Evolutionary conservation across 2,797 vertebrate species (phyloP).

Genomic region (Odontamblyopus lacepedii): DNA sequence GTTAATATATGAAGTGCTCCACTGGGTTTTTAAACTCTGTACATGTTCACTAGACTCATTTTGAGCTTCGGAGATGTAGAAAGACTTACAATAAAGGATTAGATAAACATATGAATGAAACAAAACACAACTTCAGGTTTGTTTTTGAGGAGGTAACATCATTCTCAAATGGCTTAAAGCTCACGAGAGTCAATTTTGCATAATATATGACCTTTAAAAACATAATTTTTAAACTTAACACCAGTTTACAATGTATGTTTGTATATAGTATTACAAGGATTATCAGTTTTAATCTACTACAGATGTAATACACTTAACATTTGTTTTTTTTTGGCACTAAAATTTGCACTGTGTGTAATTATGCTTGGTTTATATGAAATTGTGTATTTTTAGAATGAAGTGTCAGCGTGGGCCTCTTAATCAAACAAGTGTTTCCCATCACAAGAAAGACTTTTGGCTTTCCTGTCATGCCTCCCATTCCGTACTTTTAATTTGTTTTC

Average conservation of each 20-base stretch:
- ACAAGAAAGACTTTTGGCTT: constrained; percentile 20
- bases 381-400: constrained; percentile 6
- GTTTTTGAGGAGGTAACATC: no score
- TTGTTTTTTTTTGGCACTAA: not conserved
- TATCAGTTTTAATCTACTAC: not conserved
- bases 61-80: no score
- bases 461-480: constrained; percentile 18
- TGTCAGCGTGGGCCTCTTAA: constrained; percentile 7
- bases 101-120: no score
- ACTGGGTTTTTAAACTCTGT: no score
- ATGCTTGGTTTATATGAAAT: not conserved
- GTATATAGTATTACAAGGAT: not conserved
- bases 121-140: no score
- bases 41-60: no score
- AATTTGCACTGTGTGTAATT: not conserved
- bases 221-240: not conserved
- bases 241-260: not conserved
- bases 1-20: no score
- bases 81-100: no score
- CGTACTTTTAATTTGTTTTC: constrained; percentile 25
- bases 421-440: constrained; percentile 29
- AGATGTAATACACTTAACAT: not conserved
- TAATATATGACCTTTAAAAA: no score
- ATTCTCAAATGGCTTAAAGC: no score
- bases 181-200: no score